Percentiles rank a stretch among this genome's conserved stretches.
phyloP scores from a whole-genome alignment of 1,140 invertebrate genomes.

The Temnothorax nylanderi region DNA sequence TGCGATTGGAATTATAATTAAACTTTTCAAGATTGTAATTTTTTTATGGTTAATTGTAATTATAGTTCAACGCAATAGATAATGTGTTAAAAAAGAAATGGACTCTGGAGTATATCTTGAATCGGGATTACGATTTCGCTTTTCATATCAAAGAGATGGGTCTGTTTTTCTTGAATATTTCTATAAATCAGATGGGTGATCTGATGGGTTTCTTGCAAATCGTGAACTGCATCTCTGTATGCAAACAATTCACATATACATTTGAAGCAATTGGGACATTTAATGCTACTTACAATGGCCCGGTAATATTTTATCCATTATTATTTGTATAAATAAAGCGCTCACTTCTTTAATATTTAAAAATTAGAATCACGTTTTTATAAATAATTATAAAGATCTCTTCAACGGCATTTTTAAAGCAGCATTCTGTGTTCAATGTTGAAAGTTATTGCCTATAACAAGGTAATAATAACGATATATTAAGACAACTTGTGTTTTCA shows the following conservation, averaged over 20 bases:
- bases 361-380: not conserved
- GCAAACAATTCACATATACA: constrained; percentile 71
- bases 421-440: not conserved
- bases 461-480: not conserved
- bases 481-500: constrained; percentile 8
- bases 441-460: not conserved
- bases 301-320: constrained; percentile 11
- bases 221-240: constrained; percentile 64
- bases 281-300: not conserved
- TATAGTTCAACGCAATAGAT: constrained; percentile 15
- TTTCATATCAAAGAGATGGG: constrained; percentile 74
- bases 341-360: not conserved
- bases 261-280: constrained; percentile 60
- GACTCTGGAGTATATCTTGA: constrained; percentile 53
- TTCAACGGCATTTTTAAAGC: too few relatives aligned
- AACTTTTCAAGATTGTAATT: not conserved
- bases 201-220: constrained; percentile 72
- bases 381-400: not conserved
- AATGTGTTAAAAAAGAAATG: constrained; percentile 55
- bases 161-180: constrained; percentile 76
- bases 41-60: not conserved
- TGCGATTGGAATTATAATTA: not conserved
- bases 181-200: constrained; percentile 57
- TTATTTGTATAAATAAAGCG: not conserved
- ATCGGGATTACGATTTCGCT: constrained; percentile 63